Evolutionary conservation across 2,888 invertebrate species (phyloP), one percentile per base, ranked within the genome.

Genomic region (Escarpia spicata): DNA sequence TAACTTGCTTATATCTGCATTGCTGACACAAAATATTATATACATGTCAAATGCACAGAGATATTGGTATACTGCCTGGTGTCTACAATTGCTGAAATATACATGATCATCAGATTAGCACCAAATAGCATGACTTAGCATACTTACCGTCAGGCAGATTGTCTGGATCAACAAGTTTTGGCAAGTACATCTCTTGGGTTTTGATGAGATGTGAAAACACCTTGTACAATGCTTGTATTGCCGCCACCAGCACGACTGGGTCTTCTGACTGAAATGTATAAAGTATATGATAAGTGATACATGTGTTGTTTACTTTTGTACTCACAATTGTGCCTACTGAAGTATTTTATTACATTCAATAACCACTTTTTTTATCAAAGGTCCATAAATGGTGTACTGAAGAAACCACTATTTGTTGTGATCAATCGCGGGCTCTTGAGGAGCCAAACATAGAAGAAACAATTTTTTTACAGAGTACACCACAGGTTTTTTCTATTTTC

Each of bases 161-260:
- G 75, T 26, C 75, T 75, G 75, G 75, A 26, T 75, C 75, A 75
- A 75, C 75, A 75, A 26, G 75, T n/a, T 26, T 26, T 75, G 75
- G 75, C 52, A 93, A 12, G 90, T 92, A 93, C 93, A 93, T 93
- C 52, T 91, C 92, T 45, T 92, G 52, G 37, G 75, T 45, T 4
- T 91, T 92, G 31, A 93, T 75, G n/a, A 93, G 90, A 43, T 90
- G 58, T 45, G 45, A 91, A 75, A 93, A 93, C 12, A 93, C 75
- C 12, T 43, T 60, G 43, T 93, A 52, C 58, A 92, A 60, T 3
- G 93, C n/a, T 9, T 91, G 92, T 37, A 93, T 75, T 2, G 92
- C 90, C 6, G 91, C 93, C 43, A 91, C 31, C n/a, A 92, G 89
- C 26, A 93, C 91, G 15, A 89, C 92, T 6, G 92, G 92, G 91